Conservation (phyloP, 2,888 invertebrate species). For the Lasioglossum morio region DNA sequence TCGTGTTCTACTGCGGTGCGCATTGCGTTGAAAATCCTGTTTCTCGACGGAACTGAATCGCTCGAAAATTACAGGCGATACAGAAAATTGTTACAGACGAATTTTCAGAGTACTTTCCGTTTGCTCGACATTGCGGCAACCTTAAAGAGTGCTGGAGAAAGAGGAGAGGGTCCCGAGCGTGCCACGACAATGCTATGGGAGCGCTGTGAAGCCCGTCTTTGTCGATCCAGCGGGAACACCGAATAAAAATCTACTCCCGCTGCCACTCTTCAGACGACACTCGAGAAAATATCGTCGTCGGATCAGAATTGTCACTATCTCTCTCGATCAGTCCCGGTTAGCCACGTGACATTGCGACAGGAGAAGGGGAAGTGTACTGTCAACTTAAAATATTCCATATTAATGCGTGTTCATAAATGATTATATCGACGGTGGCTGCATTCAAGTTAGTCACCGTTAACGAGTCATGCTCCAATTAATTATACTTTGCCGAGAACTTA, state of each 20-base stretch:
- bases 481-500: conserved; percentile 6
- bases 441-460: neutral
- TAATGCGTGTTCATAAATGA: too few species aligned
- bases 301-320: too few species aligned
- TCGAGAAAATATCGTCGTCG: conserved; percentile 43
- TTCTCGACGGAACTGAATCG: neutral
- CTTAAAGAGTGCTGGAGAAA: neutral
- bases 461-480: conserved; percentile 7
- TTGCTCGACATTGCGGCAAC: too few species aligned
- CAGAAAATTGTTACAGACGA: neutral
- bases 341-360: too few species aligned
- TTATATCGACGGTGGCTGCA: neutral
- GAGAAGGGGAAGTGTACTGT: too few species aligned
- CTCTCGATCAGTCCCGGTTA: too few species aligned
- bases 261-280: conserved; percentile 57
- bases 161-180: conserved; percentile 64
- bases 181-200: conserved; percentile 71
- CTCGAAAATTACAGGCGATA: neutral
- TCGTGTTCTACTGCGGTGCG: neutral
- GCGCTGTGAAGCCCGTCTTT: conserved; percentile 64
- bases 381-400: too few species aligned
- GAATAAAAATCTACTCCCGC: conserved; percentile 45
- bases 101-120: too few species aligned
- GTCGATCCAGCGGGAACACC: conserved; percentile 62
- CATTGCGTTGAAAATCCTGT: neutral